Conservation (phyloP, 2,888 invertebrate species). For the Drosophila conformis region DNA sequence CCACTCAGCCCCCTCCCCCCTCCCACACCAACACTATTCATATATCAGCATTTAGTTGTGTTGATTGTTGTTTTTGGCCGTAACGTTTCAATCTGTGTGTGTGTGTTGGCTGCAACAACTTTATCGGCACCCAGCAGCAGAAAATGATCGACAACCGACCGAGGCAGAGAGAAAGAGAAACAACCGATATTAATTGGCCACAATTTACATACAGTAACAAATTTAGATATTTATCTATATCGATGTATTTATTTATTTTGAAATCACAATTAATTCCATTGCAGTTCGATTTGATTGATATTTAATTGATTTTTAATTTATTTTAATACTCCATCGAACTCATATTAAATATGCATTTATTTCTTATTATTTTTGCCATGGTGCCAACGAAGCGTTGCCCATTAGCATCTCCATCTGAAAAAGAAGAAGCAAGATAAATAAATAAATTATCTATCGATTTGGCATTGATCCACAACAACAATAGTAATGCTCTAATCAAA, state of each 20-base stretch:
- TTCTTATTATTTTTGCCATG: background rate
- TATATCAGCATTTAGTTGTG: constrained; percentile 66
- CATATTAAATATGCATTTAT: constrained; percentile 68
- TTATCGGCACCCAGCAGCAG: constrained; percentile 69
- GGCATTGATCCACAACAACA: constrained; percentile 48
- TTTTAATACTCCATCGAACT: constrained; percentile 36
- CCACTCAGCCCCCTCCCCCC: background rate
- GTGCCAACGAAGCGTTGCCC: constrained; percentile 30
- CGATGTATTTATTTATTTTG: constrained; percentile 1
- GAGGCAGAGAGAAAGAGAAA: background rate
- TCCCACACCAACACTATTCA: constrained; percentile 18
- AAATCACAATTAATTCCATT: constrained; percentile 49
- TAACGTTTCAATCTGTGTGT: constrained; percentile 79
- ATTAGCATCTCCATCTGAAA: constrained; percentile 29
- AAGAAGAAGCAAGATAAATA: constrained; percentile 23
- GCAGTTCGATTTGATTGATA: constrained; percentile 70
- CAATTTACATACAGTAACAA: constrained; percentile 38
- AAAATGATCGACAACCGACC: constrained; percentile 47
- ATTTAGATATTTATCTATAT: background rate
- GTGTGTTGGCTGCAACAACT: constrained; percentile 69
- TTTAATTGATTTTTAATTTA: constrained; percentile 74
- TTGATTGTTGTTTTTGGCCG: constrained; percentile 75
- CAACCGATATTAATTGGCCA: constrained; percentile 50
- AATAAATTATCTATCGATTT: constrained; percentile 27
- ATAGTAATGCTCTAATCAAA: constrained; percentile 49